These are phyloP conservation scores for Oithona nana DNA, from an alignment of 2,888 invertebrate genomes.

Conservation along the genomic window DNA sequence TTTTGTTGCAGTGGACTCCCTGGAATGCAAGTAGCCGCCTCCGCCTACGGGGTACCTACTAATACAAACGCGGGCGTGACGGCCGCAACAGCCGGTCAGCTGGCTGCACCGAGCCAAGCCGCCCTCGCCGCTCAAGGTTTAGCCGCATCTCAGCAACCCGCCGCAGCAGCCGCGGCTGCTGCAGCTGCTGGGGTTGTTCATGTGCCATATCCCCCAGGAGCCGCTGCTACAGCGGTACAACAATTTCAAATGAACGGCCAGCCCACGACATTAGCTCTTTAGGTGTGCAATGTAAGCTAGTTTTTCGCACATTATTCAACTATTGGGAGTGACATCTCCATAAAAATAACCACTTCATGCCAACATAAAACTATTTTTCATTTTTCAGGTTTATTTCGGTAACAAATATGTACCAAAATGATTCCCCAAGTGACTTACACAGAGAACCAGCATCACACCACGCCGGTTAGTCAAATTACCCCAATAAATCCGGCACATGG, in stretches of 20 bases:
- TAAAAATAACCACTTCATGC: too few species aligned
- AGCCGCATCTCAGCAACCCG: too few species aligned
- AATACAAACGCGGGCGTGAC: background rate
- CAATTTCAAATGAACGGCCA: slow-evolving; percentile 16
- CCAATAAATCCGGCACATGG: too few species aligned
- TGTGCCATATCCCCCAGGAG: slow-evolving; percentile 4
- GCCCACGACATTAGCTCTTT: slow-evolving; percentile 14
- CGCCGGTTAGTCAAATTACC: too few species aligned
- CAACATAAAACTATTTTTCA: too few species aligned
- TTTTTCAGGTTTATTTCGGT: too few species aligned
- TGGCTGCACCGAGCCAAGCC: slow-evolving; percentile 4
- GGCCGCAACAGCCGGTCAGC: slow-evolving; percentile 7
- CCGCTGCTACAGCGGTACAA: slow-evolving; percentile 2
- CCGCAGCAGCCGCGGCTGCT: background rate
- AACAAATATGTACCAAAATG: too few species aligned
- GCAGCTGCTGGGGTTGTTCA: slow-evolving; percentile 8
- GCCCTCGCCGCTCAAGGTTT: too few species aligned
- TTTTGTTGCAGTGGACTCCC: background rate
- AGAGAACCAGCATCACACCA: too few species aligned
- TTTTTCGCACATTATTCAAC: background rate
- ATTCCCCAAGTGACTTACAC: too few species aligned
- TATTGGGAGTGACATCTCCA: too few species aligned
- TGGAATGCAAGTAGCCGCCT: background rate
- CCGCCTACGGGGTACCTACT: slow-evolving; percentile 8
- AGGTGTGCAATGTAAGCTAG: background rate